phyloP scores from a whole-genome alignment of 2,797 vertebrate species.

The Microcaecilia unicolor region DNA sequence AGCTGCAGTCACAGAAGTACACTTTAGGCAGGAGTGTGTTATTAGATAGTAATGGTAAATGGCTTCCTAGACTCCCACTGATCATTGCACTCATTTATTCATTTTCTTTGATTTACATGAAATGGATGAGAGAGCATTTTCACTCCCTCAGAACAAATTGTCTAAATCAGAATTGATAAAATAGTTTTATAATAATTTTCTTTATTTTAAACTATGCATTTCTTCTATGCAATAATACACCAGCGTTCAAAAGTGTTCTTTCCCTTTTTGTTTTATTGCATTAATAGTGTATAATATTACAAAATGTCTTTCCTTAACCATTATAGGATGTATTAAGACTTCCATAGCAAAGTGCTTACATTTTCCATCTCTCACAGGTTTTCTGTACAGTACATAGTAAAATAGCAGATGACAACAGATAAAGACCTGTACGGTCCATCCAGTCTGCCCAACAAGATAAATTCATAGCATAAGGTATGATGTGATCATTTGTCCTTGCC shows the following conservation, averaged over 20 bases:
- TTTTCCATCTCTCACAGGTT: too few relatives aligned
- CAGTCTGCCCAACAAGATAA: too few relatives aligned
- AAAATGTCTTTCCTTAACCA: too few relatives aligned
- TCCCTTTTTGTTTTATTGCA: neutral
- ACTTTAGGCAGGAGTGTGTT: slow-evolving; percentile 19
- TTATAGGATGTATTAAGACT: too few relatives aligned
- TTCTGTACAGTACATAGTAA: too few relatives aligned
- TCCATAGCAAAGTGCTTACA: too few relatives aligned
- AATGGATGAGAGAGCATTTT: slow-evolving; percentile 10
- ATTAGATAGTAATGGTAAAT: slow-evolving; percentile 10
- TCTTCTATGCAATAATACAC: neutral
- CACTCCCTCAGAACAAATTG: neutral
- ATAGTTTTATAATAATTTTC: slow-evolving; percentile 7
- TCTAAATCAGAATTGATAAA: slow-evolving; percentile 2
- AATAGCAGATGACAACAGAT: too few relatives aligned
- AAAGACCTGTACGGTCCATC: too few relatives aligned
- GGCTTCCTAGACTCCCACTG: slow-evolving; percentile 10
- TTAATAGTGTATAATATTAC: neutral
- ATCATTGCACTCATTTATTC: slow-evolving; percentile 9
- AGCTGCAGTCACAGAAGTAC: slow-evolving; percentile 6
- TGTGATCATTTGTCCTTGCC: too few relatives aligned
- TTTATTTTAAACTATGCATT: neutral
- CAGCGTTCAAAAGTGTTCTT: neutral
- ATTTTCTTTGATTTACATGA: slow-evolving; percentile 6
- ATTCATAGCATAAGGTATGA: too few relatives aligned